phyloP scores from a whole-genome alignment of 2,888 invertebrate species.

The Hymenopus coronatus region DNA sequence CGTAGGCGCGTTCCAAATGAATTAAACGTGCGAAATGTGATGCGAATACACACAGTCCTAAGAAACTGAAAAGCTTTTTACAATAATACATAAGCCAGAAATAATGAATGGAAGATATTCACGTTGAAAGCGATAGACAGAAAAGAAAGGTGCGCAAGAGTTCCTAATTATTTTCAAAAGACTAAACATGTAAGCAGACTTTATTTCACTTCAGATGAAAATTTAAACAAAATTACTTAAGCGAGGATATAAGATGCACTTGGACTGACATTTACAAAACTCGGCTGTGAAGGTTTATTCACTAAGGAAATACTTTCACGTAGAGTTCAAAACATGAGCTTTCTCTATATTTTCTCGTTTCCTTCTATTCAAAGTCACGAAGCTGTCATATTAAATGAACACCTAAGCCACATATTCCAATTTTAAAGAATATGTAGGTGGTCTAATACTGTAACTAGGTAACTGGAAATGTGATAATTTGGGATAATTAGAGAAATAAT shows the following conservation, averaged over 20 bases:
- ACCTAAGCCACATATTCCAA: no score
- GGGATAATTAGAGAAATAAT: no score
- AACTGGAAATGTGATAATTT: no score
- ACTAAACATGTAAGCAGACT: no score
- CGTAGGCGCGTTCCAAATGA: background rate
- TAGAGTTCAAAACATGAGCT: no score
- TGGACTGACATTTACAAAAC: background rate
- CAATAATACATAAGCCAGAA: background rate
- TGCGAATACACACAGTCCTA: background rate
- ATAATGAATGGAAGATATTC: background rate
- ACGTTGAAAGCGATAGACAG: background rate
- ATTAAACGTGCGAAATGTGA: background rate
- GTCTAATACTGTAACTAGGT: no score
- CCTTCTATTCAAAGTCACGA: no score
- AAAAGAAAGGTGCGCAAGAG: no score
- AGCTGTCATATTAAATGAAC: no score
- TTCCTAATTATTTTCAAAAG: no score
- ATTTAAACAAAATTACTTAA: background rate
- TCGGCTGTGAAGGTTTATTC: background rate
- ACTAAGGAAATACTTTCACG: background rate
- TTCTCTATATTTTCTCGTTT: no score
- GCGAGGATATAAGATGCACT: background rate
- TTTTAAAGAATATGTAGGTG: no score
- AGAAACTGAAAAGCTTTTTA: background rate
- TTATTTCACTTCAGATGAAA: background rate